These are phyloP conservation scores for Panagrolaimus sp. DNA, from an alignment of 1,140 invertebrate genomes.

Conservation along the genomic window DNA sequence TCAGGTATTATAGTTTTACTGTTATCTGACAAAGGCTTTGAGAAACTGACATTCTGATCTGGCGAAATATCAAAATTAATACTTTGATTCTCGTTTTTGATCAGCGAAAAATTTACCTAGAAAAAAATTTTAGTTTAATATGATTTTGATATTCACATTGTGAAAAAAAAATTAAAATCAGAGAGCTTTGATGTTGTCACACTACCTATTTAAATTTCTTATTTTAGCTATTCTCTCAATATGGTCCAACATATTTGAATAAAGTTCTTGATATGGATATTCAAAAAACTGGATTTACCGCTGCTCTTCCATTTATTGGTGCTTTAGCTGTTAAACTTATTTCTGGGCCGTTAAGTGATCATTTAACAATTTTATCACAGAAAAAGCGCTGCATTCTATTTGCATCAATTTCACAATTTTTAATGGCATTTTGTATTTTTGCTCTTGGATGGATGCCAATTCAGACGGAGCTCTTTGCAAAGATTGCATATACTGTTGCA, in stretches of 20 bases:
- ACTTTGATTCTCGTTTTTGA: too few relatives aligned
- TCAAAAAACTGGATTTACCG: conserved; percentile 40
- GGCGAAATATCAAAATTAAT: too few relatives aligned
- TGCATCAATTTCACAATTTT: conserved; percentile 39
- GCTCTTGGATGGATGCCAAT: conserved; percentile 40
- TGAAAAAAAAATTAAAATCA: too few relatives aligned
- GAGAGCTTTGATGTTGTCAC: too few relatives aligned
- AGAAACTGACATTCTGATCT: too few relatives aligned
- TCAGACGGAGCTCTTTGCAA: conserved; percentile 21
- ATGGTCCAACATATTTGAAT: conserved; percentile 52
- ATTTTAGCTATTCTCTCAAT: conserved; percentile 48
- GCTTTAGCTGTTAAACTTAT: conserved; percentile 36
- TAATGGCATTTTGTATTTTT: conserved; percentile 47
- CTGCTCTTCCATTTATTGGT: conserved; percentile 36
- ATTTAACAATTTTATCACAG: conserved; percentile 22
- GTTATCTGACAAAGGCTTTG: too few relatives aligned
- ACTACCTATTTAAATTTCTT: background rate
- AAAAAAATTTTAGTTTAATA: too few relatives aligned
- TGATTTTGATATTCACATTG: too few relatives aligned
- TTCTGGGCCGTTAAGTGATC: conserved; percentile 40
- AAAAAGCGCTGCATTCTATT: conserved; percentile 24
- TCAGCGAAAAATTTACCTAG: too few relatives aligned
- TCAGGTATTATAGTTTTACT: too few relatives aligned
- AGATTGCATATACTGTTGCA: conserved; percentile 41
- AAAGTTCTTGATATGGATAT: conserved; percentile 43